These are phyloP conservation scores for Myanophis thanlyinensis DNA, from an alignment of 2,113 vertebrate genomes.

Conservation along the genomic window DNA sequence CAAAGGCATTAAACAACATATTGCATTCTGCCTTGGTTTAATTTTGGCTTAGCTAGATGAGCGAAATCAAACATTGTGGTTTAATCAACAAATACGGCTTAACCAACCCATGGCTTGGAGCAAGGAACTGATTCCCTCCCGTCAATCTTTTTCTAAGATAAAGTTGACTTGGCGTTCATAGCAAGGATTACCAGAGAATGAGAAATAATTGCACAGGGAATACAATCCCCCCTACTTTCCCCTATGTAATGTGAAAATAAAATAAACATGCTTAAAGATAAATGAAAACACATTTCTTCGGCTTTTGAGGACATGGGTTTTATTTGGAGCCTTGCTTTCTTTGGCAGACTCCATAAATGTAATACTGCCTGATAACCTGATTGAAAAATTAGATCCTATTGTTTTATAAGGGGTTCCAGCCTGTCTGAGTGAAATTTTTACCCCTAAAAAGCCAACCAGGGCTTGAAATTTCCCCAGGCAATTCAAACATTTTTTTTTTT, in stretches of 20 bases:
- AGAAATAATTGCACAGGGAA: conserved; percentile 57
- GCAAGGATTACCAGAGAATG: conserved; percentile 52
- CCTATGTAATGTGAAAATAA: conserved; percentile 52
- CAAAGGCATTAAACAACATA: not conserved
- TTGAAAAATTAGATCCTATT: conserved; percentile 72
- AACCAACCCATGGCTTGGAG: not conserved
- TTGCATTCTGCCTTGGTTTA: not conserved
- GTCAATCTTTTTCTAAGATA: not conserved
- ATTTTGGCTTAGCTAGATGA: not conserved
- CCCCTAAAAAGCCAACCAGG: conserved; percentile 67
- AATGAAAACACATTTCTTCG: conserved; percentile 62
- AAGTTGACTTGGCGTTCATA: not conserved
- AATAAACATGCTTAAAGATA: conserved; percentile 60
- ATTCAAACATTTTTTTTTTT: conserved; percentile 49
- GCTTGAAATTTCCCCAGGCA: conserved; percentile 65
- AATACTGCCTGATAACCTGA: conserved; percentile 60
- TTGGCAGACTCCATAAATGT: conserved; percentile 58
- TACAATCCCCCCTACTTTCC: conserved; percentile 56
- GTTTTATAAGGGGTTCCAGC: conserved; percentile 71
- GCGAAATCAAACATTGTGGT: not conserved
- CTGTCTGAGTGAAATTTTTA: conserved; percentile 71
- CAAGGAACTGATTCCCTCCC: not conserved
- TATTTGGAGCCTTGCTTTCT: conserved; percentile 50
- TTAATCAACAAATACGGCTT: not conserved
- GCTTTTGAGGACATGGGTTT: conserved; percentile 49